Percentiles rank a stretch among this genome's conserved stretches.
Evolutionary conservation across 2,797 vertebrate genomes (phyloP).

Genomic region (Aythya fuligula): DNA sequence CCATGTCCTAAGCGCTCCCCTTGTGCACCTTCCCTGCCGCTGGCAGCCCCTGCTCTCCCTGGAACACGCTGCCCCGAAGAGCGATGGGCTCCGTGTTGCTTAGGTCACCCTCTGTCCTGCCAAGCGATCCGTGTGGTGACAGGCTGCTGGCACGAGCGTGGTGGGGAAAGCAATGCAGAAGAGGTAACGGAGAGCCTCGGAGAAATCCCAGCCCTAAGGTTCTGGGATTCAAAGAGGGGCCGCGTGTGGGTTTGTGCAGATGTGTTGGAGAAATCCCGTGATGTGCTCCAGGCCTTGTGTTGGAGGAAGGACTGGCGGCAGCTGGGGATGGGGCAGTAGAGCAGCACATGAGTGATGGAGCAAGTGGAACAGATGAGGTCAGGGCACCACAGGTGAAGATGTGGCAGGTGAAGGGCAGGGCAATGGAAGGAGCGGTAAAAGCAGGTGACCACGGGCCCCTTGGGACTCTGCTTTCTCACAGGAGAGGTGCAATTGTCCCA

Average conservation of each 20-base stretch:
- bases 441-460: neutral
- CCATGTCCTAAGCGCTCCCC: slow-evolving; percentile 59
- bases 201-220: neutral
- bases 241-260: neutral
- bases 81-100: neutral
- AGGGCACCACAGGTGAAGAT: neutral
- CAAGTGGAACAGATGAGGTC: neutral
- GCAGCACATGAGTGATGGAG: neutral
- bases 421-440: neutral
- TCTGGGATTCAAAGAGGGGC: neutral
- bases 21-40: neutral
- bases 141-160: neutral
- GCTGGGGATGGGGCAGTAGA: neutral
- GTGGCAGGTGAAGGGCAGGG: neutral
- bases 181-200: neutral
- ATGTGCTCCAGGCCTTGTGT: accelerated
- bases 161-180: neutral
- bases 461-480: neutral
- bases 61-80: neutral
- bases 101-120: slow-evolving; percentile 18
- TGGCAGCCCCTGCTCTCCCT: neutral
- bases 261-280: neutral
- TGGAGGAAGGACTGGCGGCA: accelerated
- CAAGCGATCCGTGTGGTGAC: neutral
- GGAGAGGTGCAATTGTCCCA: accelerated